Percentiles rank a stretch among this genome's conserved stretches.
Evolutionary conservation across 37 sponge, comb jelly and placozoan species (phyloP).

Genomic region (Cliona cf. orientalis): DNA sequence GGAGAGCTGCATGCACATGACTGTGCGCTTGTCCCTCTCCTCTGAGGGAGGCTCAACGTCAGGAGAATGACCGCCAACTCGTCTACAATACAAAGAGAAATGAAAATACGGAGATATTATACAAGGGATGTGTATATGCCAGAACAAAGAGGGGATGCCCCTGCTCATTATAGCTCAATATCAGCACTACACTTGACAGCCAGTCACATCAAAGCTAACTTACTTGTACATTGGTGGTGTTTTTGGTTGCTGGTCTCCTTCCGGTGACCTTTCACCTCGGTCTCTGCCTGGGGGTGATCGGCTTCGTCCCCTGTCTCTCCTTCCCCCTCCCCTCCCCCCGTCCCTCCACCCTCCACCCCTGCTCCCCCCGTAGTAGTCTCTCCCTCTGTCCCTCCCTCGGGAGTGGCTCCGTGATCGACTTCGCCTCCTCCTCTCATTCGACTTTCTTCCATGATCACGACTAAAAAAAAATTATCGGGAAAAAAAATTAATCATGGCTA

Average conservation of each 20-base stretch:
- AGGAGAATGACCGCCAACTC: slow-evolving; percentile 25
- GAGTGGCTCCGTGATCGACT: slow-evolving; percentile 8
- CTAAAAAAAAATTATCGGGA: neutral
- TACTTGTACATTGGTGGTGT: no score
- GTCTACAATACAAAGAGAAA: slow-evolving; percentile 4
- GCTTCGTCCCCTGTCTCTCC: neutral
- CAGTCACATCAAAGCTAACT: no score
- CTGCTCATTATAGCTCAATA: no score
- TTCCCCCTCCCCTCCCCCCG: neutral
- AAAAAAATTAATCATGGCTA: neutral
- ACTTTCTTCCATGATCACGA: slow-evolving; percentile 14
- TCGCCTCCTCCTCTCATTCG: neutral
- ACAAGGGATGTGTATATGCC: neutral
- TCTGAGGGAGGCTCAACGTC: slow-evolving; percentile 83
- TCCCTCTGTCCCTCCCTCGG: slow-evolving; percentile 15
- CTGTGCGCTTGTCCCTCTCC: slow-evolving; percentile 90
- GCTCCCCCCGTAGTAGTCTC: slow-evolving; percentile 13
- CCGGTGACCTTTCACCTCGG: no score
- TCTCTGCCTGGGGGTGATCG: no score
- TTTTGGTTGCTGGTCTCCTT: no score
- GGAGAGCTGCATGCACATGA: slow-evolving; percentile 97
- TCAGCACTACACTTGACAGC: no score
- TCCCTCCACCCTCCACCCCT: no score
- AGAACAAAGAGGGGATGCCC: no score
- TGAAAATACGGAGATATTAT: no score